Conservation (phyloP, 2,113 vertebrate genomes). For the Trinectes maculatus region DNA sequence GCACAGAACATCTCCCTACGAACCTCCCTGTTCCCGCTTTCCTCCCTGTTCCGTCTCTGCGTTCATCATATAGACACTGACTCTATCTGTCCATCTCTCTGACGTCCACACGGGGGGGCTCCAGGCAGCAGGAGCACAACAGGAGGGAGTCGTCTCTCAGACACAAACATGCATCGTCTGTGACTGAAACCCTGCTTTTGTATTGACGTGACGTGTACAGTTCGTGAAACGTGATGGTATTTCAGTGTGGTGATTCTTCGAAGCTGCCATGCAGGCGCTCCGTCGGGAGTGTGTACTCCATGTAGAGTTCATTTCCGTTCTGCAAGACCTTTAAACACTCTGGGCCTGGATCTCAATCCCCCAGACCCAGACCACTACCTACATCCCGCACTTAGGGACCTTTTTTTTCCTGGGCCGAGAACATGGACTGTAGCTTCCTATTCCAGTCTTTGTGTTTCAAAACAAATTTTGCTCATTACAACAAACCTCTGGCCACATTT, state of each 20-base stretch:
- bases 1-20: constrained; percentile 55
- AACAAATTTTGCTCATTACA: constrained; percentile 12
- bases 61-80: constrained; percentile 66
- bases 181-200: constrained; percentile 57
- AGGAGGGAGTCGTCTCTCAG: constrained; percentile 41
- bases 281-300: constrained; percentile 36
- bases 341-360: constrained; percentile 80
- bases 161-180: constrained; percentile 44
- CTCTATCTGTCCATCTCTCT: constrained; percentile 26
- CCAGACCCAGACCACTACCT: constrained; percentile 62
- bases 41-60: constrained; percentile 39
- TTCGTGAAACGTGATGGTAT: constrained; percentile 77
- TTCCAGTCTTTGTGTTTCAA: constrained; percentile 5
- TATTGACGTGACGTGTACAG: constrained; percentile 74
- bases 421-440: constrained; percentile 37
- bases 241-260: constrained; percentile 70
- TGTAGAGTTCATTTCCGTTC: constrained; percentile 30
- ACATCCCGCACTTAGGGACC: constrained; percentile 27
- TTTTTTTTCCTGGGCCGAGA: constrained; percentile 21
- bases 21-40: not conserved
- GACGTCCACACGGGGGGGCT: constrained; percentile 50
- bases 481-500: constrained; percentile 36
- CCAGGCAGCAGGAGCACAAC: constrained; percentile 64
- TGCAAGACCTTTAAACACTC: constrained; percentile 57
- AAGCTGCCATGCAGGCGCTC: constrained; percentile 58